Conservation (phyloP, 1,140 invertebrate species). For the Atta colombica region DNA sequence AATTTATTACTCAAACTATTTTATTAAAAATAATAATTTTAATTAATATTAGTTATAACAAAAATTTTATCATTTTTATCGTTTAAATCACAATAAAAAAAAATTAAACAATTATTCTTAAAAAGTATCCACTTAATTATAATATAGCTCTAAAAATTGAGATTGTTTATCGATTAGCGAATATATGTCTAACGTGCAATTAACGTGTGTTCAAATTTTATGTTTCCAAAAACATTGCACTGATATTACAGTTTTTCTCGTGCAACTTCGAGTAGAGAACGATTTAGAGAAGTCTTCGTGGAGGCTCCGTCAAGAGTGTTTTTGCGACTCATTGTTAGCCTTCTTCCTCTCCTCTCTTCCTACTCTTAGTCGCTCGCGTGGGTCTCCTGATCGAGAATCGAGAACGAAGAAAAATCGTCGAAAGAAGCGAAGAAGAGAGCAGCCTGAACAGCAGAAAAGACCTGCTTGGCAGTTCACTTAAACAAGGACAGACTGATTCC, state of each 20-base stretch:
- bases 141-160: not conserved
- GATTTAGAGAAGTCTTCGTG: conserved; percentile 37
- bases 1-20: not conserved
- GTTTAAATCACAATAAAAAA: conserved; percentile 1
- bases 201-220: conserved; percentile 1
- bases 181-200: too few relatives aligned
- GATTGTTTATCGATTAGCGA: not conserved
- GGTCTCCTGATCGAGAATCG: conserved; percentile 42
- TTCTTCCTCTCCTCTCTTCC: not conserved
- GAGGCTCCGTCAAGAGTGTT: conserved; percentile 43
- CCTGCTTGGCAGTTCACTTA: conserved; percentile 75
- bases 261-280: not conserved
- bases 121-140: not conserved
- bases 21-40: not conserved
- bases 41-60: not conserved
- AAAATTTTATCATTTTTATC: not conserved
- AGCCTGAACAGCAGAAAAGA: conserved; percentile 48
- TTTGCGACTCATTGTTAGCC: conserved; percentile 43
- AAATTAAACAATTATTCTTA: not conserved
- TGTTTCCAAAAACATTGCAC: not conserved
- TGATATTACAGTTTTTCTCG: not conserved
- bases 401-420: conserved; percentile 49
- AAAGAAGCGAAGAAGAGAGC: conserved; percentile 38
- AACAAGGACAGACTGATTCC: conserved; percentile 83
- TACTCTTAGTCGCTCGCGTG: conserved; percentile 30